These are phyloP conservation scores for Idaea dimidiata DNA, from an alignment of 2,888 invertebrate genomes.

Conservation along the genomic window DNA sequence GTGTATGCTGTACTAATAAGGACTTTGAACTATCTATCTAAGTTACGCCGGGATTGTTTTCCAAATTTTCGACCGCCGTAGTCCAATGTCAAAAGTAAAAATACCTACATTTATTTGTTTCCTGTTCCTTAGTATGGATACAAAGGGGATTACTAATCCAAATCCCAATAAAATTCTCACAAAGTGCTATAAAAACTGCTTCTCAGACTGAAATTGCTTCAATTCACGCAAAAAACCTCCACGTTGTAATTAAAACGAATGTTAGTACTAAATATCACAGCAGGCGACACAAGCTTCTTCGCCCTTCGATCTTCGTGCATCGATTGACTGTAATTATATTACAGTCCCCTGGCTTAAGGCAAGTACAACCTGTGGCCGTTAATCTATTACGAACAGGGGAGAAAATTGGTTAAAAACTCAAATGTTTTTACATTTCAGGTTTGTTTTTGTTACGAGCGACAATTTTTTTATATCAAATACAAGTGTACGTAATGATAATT, in stretches of 20 bases:
- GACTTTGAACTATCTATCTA: too few species aligned
- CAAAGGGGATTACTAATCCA: too few species aligned
- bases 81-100: too few species aligned
- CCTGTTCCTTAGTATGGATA: too few species aligned
- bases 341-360: slow-evolving; percentile 48
- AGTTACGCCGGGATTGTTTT: too few species aligned
- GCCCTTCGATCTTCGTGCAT: slow-evolving; percentile 54
- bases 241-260: slow-evolving; percentile 28
- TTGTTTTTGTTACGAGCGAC: neutral
- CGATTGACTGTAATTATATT: slow-evolving; percentile 73
- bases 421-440: slow-evolving; percentile 9
- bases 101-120: too few species aligned
- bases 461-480: too few species aligned
- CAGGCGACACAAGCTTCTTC: slow-evolving; percentile 39
- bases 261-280: slow-evolving; percentile 54
- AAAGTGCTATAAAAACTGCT: neutral
- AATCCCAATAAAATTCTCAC: too few species aligned
- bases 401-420: slow-evolving; percentile 40
- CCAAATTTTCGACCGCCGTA: too few species aligned
- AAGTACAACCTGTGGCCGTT: slow-evolving; percentile 48
- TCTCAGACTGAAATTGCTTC: neutral
- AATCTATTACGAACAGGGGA: slow-evolving; percentile 55
- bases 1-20: too few species aligned
- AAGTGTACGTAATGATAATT: too few species aligned
- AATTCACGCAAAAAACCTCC: neutral